Conservation (phyloP, 2,888 invertebrate genomes). For the Darwinula stevensoni region DNA sequence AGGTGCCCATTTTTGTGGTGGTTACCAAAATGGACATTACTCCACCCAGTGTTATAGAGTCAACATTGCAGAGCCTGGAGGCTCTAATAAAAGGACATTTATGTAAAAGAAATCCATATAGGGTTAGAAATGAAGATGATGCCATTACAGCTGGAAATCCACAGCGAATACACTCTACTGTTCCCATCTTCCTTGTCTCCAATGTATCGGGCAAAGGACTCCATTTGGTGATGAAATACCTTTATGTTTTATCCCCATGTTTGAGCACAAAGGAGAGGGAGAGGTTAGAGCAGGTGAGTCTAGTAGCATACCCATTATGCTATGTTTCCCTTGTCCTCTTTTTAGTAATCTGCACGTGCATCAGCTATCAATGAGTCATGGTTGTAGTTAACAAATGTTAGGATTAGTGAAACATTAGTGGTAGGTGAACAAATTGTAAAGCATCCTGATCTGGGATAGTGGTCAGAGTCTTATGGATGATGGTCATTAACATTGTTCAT, state of each 20-base stretch:
- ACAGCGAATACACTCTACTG: conserved; percentile 21
- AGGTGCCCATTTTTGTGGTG: conserved; percentile 62
- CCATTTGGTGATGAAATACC: conserved; percentile 48
- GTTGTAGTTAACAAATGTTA: too few species aligned
- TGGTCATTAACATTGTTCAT: too few species aligned
- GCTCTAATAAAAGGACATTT: conserved; percentile 31
- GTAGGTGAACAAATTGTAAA: too few species aligned
- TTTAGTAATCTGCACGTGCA: too few species aligned
- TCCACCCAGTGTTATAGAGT: conserved; percentile 15
- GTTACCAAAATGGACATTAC: conserved; percentile 76
- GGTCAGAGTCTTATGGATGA: too few species aligned
- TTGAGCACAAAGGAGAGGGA: conserved; percentile 31
- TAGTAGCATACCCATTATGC: too few species aligned
- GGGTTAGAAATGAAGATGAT: conserved; percentile 34
- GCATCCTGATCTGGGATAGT: too few species aligned
- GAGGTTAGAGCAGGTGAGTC: conserved; percentile 29
- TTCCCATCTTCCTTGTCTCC: conserved; percentile 61
- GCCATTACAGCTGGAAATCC: conserved; percentile 40
- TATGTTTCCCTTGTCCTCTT: too few species aligned
- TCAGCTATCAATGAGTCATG: too few species aligned
- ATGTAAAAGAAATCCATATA: conserved; percentile 28
- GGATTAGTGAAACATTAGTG: too few species aligned
- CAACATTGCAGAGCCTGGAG: conserved; percentile 22
- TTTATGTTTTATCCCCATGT: conserved; percentile 44
- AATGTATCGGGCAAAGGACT: conserved; percentile 64